A percentile compares a stretch with the other conserved stretches of the same genome.
Evolutionary conservation across 2,888 invertebrate species (phyloP).

Genomic region (Tinea semifulvella): DNA sequence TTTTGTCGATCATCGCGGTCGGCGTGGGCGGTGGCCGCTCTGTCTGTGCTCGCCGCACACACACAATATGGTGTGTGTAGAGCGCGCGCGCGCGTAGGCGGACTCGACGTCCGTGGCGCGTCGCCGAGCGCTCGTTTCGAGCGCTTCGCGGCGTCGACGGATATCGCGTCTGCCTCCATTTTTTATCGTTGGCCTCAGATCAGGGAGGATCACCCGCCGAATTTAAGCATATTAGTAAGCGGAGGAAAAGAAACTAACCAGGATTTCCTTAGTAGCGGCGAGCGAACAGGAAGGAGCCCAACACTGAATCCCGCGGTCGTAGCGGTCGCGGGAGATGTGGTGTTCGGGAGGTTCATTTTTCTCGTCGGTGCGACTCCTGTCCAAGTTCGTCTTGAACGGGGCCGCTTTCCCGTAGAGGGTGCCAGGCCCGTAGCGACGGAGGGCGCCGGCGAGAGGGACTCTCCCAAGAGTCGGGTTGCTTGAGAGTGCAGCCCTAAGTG

Average conservation of each 20-base stretch:
- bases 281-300: constrained; percentile 68
- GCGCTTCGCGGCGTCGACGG: constrained; percentile 22
- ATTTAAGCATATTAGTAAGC: constrained; percentile 76
- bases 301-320: constrained; percentile 46
- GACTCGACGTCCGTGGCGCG: not conserved
- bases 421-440: constrained; percentile 59
- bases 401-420: constrained; percentile 59
- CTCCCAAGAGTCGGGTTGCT: constrained; percentile 62
- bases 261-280: constrained; percentile 72
- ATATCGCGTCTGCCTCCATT: constrained; percentile 26
- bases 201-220: constrained; percentile 52
- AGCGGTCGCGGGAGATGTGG: constrained; percentile 55
- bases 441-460: constrained; percentile 28
- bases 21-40: too few relatives aligned
- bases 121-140: constrained; percentile 25
- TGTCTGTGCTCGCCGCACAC: too few relatives aligned
- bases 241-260: constrained; percentile 76
- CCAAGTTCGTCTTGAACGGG: constrained; percentile 58
- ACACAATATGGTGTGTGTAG: too few relatives aligned
- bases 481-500: constrained; percentile 69
- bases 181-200: constrained; percentile 42
- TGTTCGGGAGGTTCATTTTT: constrained; percentile 54
- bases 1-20: too few relatives aligned
- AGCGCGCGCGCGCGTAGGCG: not conserved
- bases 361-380: constrained; percentile 30